Conservation (phyloP, 1,140 invertebrate genomes). For the Colletes latitarsis region DNA sequence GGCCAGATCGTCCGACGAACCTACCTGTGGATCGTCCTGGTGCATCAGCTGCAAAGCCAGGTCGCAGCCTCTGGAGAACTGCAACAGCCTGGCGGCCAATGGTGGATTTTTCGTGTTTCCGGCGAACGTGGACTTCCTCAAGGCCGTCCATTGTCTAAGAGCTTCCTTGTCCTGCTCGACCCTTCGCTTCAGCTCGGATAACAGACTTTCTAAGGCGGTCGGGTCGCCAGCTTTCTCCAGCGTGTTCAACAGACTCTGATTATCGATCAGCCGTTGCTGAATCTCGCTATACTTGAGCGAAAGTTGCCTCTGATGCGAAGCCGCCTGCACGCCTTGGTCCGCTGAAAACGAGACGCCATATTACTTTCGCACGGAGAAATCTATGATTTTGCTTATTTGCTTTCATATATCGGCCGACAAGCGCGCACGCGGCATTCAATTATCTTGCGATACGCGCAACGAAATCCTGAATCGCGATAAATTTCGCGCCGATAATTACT, state of each 20-base stretch:
- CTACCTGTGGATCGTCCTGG: conserved; percentile 54
- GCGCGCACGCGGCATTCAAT: not conserved
- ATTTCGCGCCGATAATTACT: not conserved
- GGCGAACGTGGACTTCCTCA: conserved; percentile 81
- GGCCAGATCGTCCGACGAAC: not conserved
- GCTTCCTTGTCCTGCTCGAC: conserved; percentile 88
- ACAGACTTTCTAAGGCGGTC: conserved; percentile 76
- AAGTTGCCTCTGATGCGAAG: conserved; percentile 93
- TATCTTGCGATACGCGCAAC: not conserved
- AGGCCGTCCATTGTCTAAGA: conserved; percentile 86
- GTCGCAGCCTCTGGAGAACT: conserved; percentile 91
- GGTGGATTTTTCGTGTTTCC: conserved; percentile 74
- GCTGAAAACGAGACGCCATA: conserved; percentile 43
- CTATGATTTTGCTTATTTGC: not conserved
- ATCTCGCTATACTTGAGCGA: conserved; percentile 90
- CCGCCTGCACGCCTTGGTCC: conserved; percentile 86
- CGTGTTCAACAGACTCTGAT: conserved; percentile 93
- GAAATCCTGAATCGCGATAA: conserved; percentile 1
- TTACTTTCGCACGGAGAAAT: conserved; percentile 19
- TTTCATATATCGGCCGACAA: not conserved
- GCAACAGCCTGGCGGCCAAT: conserved; percentile 86
- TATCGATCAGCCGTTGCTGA: conserved; percentile 94
- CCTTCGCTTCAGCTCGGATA: conserved; percentile 84
- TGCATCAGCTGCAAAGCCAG: conserved; percentile 89
- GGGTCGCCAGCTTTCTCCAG: conserved; percentile 85